Evolutionary conservation across 2,888 invertebrate species (phyloP), one percentile per base, ranked within the genome.

Genomic region (Ophion costatus): DNA sequence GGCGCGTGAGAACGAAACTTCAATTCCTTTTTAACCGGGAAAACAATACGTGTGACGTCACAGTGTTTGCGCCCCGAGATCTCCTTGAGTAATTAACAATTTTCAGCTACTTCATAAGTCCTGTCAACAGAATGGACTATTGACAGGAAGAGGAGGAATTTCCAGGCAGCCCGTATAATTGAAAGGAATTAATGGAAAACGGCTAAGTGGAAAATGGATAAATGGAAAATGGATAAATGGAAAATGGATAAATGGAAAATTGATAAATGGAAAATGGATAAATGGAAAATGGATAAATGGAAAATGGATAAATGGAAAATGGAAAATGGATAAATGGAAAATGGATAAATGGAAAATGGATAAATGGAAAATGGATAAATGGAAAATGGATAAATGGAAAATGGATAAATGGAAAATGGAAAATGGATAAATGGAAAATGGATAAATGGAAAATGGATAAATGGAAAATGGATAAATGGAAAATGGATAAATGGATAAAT

Each of bases 1-100:
- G 74, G 64, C 59, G 56, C 64, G 42, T 56, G 38, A 64, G 70
- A 64, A 22, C 20, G 20, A 10, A 20, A 59, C 59, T 9, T 5
- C 20, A 20, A 59, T 59, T 22, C 17, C 20, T 51, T 51, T 51
- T 51, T 14, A 51, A 51, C 51, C 51, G 17, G 17, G 51, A 51
- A 51, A 51, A 51, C 51, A 51, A 14, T 51, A 17, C 5, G 14
- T 51, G 11, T 51, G 14, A 51, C 51, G 2, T 51, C 51, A 17
- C 17, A 14, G 51, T 17, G 45, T 45, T 14, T 14, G 45, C 14
- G 14, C 51, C 0, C 51, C 51, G 17, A 17, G 14, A 51, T 5
- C 51, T 14, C 14, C 17, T 51, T 17, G 5, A 51, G 51, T 51
- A 5, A 51, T 51, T 51, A 17, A 17, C 51, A 51, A 14, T 51